Evolutionary conservation across 2,113 vertebrate genomes (phyloP).

Genomic region (Gorilla gorilla): DNA sequence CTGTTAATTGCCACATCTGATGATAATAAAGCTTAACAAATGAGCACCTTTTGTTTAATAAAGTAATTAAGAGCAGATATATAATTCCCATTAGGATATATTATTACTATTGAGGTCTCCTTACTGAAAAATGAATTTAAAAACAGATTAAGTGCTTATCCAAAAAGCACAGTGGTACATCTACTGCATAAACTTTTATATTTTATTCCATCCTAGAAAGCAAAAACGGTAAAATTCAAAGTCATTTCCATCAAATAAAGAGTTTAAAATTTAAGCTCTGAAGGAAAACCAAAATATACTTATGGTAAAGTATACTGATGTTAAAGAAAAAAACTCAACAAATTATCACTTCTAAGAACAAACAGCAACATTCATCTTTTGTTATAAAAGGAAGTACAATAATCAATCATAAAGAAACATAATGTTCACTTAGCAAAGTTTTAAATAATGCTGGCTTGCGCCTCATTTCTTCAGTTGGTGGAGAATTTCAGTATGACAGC

Average conservation of each 20-base stretch:
- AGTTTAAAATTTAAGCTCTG: slow-evolving; percentile 68
- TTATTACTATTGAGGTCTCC: not conserved
- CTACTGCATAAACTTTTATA: slow-evolving; percentile 6
- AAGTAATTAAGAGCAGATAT: slow-evolving; percentile 21
- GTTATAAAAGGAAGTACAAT: slow-evolving; percentile 80
- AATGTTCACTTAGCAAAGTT: slow-evolving; percentile 78
- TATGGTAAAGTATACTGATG: slow-evolving; percentile 66
- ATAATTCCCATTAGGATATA: not conserved
- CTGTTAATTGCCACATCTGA: not conserved
- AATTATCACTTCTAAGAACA: slow-evolving; percentile 75
- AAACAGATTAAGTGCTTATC: slow-evolving; percentile 12
- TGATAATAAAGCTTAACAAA: slow-evolving; percentile 32
- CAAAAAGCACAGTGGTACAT: not conserved
- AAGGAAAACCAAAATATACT: slow-evolving; percentile 66
- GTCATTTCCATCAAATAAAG: slow-evolving; percentile 50
- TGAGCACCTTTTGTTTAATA: not conserved
- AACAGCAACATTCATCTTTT: slow-evolving; percentile 83
- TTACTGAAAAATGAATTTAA: slow-evolving; percentile 17
- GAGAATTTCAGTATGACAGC: slow-evolving; percentile 50
- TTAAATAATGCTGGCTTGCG: slow-evolving; percentile 74
- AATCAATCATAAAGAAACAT: slow-evolving; percentile 83
- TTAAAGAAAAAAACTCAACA: slow-evolving; percentile 70
- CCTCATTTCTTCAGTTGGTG: slow-evolving; percentile 57
- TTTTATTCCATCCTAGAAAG: slow-evolving; percentile 41
- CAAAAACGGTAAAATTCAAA: slow-evolving; percentile 51